These are phyloP conservation scores for Pithys albifrons DNA, from an alignment of 2,113 vertebrate genomes.

Conservation along the genomic window DNA sequence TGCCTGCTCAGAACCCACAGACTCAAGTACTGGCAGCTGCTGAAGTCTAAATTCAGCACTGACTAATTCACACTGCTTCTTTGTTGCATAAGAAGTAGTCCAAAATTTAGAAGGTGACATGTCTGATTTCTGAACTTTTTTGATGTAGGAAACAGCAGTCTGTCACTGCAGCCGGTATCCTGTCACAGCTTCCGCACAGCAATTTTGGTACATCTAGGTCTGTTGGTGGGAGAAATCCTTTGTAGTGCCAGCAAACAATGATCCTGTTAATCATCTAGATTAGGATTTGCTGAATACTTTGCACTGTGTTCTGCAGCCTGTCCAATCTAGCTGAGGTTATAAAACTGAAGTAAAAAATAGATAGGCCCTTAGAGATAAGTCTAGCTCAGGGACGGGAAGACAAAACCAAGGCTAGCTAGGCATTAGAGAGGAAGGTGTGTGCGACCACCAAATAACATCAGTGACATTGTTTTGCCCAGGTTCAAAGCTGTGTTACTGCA, in stretches of 20 bases:
- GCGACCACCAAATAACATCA: neutral
- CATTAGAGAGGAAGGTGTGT: neutral
- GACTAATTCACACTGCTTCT: neutral
- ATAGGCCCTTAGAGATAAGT: neutral
- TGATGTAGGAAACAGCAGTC: neutral
- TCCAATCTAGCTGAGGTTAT: neutral
- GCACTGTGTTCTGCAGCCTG: neutral
- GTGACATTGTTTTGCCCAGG: neutral
- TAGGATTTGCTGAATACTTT: neutral
- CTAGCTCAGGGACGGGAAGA: neutral
- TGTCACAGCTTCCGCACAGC: rapidly evolving
- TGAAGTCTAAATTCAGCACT: neutral
- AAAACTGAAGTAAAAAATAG: neutral
- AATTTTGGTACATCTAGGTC: neutral
- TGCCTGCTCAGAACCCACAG: neutral
- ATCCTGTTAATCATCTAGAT: neutral
- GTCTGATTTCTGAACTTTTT: neutral
- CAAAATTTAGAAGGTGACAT: neutral
- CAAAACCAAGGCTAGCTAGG: neutral
- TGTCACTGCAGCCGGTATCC: neutral
- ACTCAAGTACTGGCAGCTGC: neutral
- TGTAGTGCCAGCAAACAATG: neutral
- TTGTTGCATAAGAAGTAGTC: neutral
- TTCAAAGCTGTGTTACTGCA: neutral
- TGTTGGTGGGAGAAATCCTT: neutral